Percentiles rank a stretch among this genome's conserved stretches.
Evolutionary conservation across 1,140 invertebrate genomes (phyloP).

Genomic region (Doryteuthis pealeii): DNA sequence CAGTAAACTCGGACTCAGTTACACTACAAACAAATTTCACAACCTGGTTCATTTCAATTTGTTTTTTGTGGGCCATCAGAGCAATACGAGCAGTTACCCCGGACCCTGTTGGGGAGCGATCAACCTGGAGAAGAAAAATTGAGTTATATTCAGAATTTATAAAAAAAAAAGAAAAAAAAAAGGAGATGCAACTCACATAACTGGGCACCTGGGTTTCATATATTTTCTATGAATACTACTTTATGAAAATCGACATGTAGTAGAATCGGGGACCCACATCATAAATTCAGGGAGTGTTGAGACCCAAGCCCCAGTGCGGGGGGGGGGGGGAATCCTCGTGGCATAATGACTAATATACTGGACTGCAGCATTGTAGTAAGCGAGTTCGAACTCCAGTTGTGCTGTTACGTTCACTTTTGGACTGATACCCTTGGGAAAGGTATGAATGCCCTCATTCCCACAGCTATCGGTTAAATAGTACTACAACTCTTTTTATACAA

Average conservation of each 20-base stretch:
- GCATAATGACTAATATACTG: too few species aligned
- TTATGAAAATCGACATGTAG: too few species aligned
- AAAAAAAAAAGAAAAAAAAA: not conserved
- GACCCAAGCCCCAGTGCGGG: too few species aligned
- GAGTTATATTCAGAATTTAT: not conserved
- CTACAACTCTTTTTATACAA: too few species aligned
- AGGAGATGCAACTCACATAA: not conserved
- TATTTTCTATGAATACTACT: too few species aligned
- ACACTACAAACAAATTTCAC: slow-evolving; percentile 40
- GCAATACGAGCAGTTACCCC: slow-evolving; percentile 53
- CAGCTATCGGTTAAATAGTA: too few species aligned
- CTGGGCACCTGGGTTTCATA: not conserved
- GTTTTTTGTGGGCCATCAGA: slow-evolving; percentile 42
- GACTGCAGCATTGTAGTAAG: too few species aligned
- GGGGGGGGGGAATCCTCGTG: too few species aligned
- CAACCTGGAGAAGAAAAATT: slow-evolving; percentile 42
- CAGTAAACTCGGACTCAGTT: slow-evolving; percentile 38
- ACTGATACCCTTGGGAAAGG: too few species aligned
- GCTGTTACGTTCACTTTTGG: too few species aligned
- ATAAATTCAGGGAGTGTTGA: not conserved
- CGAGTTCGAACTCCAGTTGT: too few species aligned
- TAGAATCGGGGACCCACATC: not conserved
- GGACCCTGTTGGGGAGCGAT: slow-evolving; percentile 55
- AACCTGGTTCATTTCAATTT: slow-evolving; percentile 38
- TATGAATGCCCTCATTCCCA: too few species aligned